Conservation (phyloP, 2,113 vertebrate genomes). For the Speoplatyrhinus poulsoni region DNA sequence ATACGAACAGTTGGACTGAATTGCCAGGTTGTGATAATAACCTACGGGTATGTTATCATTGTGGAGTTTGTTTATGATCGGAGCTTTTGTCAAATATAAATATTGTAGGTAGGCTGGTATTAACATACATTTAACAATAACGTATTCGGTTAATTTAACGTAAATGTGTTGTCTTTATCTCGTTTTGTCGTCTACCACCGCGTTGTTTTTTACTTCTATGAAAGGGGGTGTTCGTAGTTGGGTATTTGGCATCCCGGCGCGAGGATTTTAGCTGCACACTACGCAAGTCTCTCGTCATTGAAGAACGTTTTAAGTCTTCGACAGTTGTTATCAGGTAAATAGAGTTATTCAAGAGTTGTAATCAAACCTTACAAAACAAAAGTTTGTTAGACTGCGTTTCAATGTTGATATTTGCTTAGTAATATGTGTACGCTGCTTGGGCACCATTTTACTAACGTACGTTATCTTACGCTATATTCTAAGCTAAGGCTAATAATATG, state of each 20-base stretch:
- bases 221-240: constrained; percentile 19
- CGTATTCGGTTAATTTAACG: too few relatives aligned
- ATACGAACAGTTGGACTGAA: neutral
- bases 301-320: constrained; percentile 47
- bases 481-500: constrained; percentile 58
- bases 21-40: constrained; percentile 53
- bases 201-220: neutral
- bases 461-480: constrained; percentile 6
- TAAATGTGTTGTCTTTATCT: too few relatives aligned
- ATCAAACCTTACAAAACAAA: too few relatives aligned
- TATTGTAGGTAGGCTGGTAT: too few relatives aligned
- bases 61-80: neutral
- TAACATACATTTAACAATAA: too few relatives aligned
- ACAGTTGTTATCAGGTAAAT: constrained; percentile 47
- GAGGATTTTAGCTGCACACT: constrained; percentile 36
- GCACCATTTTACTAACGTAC: neutral
- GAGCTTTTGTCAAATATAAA: rapidly evolving
- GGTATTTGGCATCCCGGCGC: constrained; percentile 52
- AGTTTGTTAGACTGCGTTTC: too few relatives aligned
- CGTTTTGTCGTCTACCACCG: neutral
- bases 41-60: neutral
- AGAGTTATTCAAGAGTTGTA: rapidly evolving
- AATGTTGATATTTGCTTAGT: neutral
- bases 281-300: constrained; percentile 38
- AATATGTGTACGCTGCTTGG: neutral